These are phyloP conservation scores for Rallus limicola DNA, from an alignment of 2,113 vertebrate genomes.

Conservation along the genomic window DNA sequence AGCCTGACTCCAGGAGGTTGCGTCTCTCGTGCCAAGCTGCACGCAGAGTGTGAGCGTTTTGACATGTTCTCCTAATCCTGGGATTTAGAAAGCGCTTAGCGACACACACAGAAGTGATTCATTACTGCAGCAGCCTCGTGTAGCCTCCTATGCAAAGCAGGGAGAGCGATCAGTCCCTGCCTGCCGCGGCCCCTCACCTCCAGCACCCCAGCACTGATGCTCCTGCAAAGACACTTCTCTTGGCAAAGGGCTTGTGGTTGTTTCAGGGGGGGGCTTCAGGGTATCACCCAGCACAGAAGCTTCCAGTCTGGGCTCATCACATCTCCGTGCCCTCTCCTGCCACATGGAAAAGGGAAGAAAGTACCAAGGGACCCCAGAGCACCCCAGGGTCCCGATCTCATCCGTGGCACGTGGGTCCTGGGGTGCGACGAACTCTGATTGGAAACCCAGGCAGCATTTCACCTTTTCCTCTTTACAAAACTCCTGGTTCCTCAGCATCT, in stretches of 20 bases:
- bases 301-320: rapidly evolving
- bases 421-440: rapidly evolving
- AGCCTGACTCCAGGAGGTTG: neutral
- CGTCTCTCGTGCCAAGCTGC: neutral
- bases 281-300: neutral
- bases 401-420: rapidly evolving
- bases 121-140: neutral
- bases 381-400: neutral
- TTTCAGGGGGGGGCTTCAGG: neutral
- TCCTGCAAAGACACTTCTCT: rapidly evolving
- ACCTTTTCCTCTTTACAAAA: neutral
- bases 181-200: neutral
- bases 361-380: neutral
- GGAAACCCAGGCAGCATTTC: rapidly evolving
- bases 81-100: neutral
- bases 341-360: neutral
- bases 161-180: neutral
- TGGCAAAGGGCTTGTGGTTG: neutral
- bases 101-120: neutral
- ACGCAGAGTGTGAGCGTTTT: neutral
- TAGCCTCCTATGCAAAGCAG: neutral
- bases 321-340: rapidly evolving
- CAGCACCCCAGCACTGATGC: rapidly evolving
- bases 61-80: neutral
- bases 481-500: neutral